These are phyloP conservation scores for Leptura quadrifasciata DNA, from an alignment of 2,888 invertebrate genomes.

Conservation along the genomic window DNA sequence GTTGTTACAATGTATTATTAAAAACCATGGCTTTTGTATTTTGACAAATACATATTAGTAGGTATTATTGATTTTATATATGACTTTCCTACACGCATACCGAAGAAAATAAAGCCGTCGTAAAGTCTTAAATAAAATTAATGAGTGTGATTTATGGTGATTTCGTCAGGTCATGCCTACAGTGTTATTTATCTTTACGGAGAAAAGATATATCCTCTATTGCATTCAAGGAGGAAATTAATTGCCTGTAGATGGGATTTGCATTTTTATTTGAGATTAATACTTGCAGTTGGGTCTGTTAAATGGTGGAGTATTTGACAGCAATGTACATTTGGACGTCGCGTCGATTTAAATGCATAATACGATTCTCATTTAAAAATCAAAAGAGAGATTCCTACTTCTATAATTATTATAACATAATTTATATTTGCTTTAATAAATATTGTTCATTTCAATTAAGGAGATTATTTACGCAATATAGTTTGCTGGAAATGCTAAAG, in stretches of 20 bases:
- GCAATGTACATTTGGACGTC: no score
- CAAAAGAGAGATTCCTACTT: no score
- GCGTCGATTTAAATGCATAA: no score
- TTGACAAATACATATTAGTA: not conserved
- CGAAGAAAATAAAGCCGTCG: not conserved
- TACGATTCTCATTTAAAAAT: no score
- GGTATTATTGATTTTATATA: not conserved
- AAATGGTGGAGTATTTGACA: no score
- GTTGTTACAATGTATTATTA: not conserved
- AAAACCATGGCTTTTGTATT: not conserved
- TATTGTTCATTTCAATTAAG: no score
- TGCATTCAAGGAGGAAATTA: not conserved
- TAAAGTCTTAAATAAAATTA: not conserved
- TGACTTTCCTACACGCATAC: not conserved
- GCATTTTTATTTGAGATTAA: no score
- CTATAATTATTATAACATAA: no score
- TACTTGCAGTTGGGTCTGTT: no score
- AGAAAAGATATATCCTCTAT: conserved; percentile 1
- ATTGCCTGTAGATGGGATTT: not conserved
- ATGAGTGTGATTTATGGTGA: not conserved
- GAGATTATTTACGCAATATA: no score
- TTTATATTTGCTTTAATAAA: no score
- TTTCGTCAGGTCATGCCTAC: not conserved
- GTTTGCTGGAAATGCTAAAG: no score
- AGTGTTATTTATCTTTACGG: not conserved